phyloP scores from a whole-genome alignment of 2,113 vertebrate species.

The Anarhynchus alexandrinus region DNA sequence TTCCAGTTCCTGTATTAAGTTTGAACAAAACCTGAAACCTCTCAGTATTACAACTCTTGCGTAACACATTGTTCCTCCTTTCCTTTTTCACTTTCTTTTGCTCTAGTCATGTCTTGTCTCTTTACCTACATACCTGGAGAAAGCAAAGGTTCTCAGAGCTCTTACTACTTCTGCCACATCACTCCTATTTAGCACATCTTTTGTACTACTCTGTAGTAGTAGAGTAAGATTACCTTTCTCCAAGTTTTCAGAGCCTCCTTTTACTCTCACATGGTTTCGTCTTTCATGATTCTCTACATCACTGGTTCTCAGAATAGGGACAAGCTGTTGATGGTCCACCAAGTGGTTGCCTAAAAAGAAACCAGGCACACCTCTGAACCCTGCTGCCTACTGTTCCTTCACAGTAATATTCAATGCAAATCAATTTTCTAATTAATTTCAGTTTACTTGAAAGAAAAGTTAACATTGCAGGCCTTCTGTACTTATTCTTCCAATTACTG shows the following conservation, averaged over 20 bases:
- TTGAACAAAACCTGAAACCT: neutral
- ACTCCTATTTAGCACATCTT: neutral
- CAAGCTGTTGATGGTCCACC: conserved; percentile 43
- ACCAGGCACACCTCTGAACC: neutral
- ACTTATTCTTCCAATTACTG: neutral
- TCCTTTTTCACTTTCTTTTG: neutral
- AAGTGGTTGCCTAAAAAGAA: conserved; percentile 52
- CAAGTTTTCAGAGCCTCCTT: conserved; percentile 52
- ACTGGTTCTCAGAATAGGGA: neutral
- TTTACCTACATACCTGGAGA: neutral
- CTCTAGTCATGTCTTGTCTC: neutral
- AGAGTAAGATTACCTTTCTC: conserved; percentile 50
- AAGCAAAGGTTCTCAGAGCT: neutral
- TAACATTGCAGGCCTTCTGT: neutral
- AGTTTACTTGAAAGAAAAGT: neutral
- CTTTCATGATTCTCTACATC: conserved; percentile 49
- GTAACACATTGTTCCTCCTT: neutral
- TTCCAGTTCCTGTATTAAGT: neutral
- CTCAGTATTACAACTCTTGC: neutral
- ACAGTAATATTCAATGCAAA: neutral
- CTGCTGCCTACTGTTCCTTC: neutral
- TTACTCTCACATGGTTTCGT: conserved; percentile 23
- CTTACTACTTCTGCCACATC: neutral
- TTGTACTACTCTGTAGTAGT: neutral
- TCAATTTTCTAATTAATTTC: neutral